phyloP scores from a whole-genome alignment of 2,888 invertebrate species.

The Crossocerus cetratus region DNA sequence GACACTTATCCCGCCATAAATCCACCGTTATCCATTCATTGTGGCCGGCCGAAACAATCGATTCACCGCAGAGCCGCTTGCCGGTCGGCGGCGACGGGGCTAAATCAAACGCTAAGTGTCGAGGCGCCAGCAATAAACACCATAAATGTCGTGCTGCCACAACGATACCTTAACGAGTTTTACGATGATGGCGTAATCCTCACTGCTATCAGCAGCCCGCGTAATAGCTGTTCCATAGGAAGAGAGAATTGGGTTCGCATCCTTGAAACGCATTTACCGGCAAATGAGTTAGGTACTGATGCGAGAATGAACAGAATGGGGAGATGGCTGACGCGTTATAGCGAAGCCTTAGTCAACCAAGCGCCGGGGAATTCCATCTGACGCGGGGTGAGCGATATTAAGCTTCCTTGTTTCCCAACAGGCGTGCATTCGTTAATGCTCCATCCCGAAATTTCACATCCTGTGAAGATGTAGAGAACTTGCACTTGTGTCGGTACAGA shows the following conservation, averaged over 20 bases:
- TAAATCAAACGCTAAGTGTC: constrained; percentile 53
- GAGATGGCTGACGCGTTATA: not conserved
- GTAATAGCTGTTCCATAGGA: constrained; percentile 27
- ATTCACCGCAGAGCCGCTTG: constrained; percentile 33
- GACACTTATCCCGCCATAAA: constrained; percentile 35
- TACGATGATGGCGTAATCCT: constrained; percentile 28
- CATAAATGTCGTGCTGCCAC: constrained; percentile 33
- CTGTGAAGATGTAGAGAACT: too few species aligned
- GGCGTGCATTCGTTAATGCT: too few species aligned
- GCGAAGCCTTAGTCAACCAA: too few species aligned
- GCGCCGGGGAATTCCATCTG: too few species aligned
- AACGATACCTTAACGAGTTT: constrained; percentile 33
- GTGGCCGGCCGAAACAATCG: constrained; percentile 25
- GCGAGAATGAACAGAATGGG: not conserved
- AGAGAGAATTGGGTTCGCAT: not conserved
- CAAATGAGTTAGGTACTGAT: not conserved
- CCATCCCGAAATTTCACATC: too few species aligned
- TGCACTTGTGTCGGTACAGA: too few species aligned
- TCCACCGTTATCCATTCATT: constrained; percentile 35
- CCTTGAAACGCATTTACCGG: not conserved
- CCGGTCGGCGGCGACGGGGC: constrained; percentile 25
- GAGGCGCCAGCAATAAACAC: constrained; percentile 42
- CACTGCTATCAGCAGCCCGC: not conserved
- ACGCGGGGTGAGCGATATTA: too few species aligned
- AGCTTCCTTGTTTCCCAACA: too few species aligned